Base-by-base conservation (phyloP, 2,113 vertebrate species). In the Picathartes gymnocephalus region DNA sequence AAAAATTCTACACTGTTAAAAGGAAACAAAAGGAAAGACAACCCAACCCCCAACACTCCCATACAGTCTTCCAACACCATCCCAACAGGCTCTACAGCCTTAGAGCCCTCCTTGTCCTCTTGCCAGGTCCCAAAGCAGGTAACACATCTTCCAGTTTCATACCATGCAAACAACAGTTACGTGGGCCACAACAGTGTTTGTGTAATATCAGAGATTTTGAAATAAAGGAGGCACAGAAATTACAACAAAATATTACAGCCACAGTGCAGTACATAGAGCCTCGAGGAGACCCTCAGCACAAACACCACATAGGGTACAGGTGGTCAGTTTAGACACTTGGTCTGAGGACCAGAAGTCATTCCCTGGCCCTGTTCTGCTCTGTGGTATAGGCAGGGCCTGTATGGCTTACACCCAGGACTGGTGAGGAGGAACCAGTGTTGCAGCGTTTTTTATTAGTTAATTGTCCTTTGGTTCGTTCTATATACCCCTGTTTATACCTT, bases 251-350 rank as follows among this genome's bases (percentile, higher is more conserved):
- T 15, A 5, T 51, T 83, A 33, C 4, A 80, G n/a, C 9, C n/a
- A 69, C 48, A 22, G 40, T 16, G 13, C 40, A 57, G 22, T 35
- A 37, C 9, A 2, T 9, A 37, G 4, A 24, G 17, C 20, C 68
- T 70, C 0, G 0, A 77, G 40, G 45, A 79, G 65, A 76, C n/a
- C 8, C 27, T 22, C 56, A 84, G 57, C 81, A 90, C 48, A 69
- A 22, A 22, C 0, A 0, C n/a, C 11, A 3, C 0, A 0, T 4
- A 14, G n/a, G 30, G 7, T 28, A 47, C 35, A 6, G 13, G 23
- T 35, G 13, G 15, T 18, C 24, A 13, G 15, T 44, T 22, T 18
- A n/a, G 25, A 9, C 25, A 3, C 50, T 54, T 39, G 11, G 5
- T 45, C 30, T 74, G 24, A 65, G 50, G 10, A 15, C 7, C 42